Conservation (phyloP, 2,113 vertebrate species). For the Rhinoptilus africanus region DNA sequence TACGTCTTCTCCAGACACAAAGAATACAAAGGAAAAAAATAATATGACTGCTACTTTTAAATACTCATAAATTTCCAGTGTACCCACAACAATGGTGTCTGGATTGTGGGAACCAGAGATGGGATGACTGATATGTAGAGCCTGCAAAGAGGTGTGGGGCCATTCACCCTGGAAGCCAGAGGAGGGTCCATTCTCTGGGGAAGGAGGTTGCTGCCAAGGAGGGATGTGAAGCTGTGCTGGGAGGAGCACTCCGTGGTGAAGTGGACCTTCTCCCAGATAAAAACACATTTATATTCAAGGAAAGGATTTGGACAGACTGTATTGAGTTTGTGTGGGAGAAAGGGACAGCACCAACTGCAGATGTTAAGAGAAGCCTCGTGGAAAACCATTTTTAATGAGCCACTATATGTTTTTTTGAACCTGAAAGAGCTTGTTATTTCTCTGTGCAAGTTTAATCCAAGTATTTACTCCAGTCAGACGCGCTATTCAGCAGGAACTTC, state of each 20-base stretch:
- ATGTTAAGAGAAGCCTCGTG: neutral
- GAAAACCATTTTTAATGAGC: neutral
- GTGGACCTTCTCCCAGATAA: neutral
- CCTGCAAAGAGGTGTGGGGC: neutral
- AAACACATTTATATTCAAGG: neutral
- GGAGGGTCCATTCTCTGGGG: neutral
- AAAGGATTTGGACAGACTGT: neutral
- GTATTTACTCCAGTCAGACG: neutral
- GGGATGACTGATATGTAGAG: neutral
- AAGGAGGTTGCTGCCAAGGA: neutral
- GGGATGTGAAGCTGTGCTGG: neutral
- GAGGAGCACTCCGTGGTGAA: neutral
- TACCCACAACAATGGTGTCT: accelerated
- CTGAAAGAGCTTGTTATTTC: neutral
- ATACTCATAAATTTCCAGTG: neutral
- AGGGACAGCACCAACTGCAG: neutral
- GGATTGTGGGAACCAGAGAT: neutral
- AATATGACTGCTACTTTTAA: neutral
- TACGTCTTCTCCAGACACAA: neutral
- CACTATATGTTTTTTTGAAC: neutral
- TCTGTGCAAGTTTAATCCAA: neutral
- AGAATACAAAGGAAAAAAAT: neutral
- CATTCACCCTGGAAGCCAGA: neutral
- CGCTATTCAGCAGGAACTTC: neutral
- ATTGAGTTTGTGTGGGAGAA: neutral